Conservation (phyloP, 2,797 vertebrate species). For the Falco concolor region DNA sequence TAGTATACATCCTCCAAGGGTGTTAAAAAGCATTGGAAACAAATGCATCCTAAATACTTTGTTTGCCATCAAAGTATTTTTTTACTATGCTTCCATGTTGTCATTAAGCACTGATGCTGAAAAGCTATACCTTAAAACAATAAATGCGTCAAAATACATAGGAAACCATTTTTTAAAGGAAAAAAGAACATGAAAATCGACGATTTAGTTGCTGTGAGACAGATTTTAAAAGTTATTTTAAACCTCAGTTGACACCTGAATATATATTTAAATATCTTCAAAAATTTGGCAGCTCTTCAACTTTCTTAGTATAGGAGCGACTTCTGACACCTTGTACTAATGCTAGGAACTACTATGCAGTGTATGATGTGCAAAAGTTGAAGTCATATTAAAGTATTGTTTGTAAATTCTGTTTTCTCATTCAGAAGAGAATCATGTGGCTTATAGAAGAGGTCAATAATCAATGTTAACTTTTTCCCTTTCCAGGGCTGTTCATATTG, state of each 20-base stretch:
- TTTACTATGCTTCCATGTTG: background rate
- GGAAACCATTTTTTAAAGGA: background rate
- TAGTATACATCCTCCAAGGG: background rate
- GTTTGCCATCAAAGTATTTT: background rate
- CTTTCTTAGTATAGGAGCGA: background rate
- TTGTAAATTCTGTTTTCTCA: background rate
- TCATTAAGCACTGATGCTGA: background rate
- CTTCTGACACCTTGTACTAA: background rate
- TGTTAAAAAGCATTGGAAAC: background rate
- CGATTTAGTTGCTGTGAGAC: background rate
- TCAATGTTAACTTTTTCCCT: background rate
- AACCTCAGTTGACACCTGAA: background rate
- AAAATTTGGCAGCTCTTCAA: background rate
- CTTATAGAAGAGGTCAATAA: background rate
- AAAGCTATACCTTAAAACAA: background rate
- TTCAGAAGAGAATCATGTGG: background rate
- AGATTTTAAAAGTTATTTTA: background rate
- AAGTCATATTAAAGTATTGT: background rate
- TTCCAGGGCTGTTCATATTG: background rate
- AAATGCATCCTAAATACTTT: background rate
- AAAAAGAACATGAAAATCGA: background rate
- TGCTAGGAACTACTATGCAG: background rate
- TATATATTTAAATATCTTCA: background rate
- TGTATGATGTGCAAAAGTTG: accelerated
- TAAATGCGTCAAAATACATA: background rate